Conservation (phyloP, 2,888 invertebrate genomes). For the Eudasyphora cyanicolor region DNA sequence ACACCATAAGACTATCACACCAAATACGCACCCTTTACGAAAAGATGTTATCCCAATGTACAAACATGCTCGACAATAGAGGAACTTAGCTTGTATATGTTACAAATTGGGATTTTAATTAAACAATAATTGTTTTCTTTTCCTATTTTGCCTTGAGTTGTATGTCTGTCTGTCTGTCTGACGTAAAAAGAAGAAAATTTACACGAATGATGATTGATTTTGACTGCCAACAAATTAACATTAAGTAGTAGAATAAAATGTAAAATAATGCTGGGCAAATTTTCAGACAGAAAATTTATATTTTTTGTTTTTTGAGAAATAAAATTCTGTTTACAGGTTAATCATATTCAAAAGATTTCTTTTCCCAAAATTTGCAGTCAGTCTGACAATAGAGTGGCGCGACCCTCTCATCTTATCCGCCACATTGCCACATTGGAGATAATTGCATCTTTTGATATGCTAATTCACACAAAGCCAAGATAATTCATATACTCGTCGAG, state of each 20-base stretch:
- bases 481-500: neutral
- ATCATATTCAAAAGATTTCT: neutral
- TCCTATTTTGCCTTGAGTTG: conserved; percentile 8
- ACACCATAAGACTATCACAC: no score
- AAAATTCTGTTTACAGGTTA: no score
- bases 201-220: conserved; percentile 24
- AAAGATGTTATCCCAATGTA: conserved; percentile 9
- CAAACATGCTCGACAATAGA: neutral
- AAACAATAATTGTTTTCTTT: conserved; percentile 36
- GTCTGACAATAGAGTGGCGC: neutral
- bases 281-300: neutral
- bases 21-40: neutral
- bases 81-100: conserved; percentile 26
- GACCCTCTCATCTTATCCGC: neutral
- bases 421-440: neutral
- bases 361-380: neutral
- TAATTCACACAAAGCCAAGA: neutral
- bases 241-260: no score
- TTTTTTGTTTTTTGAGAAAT: neutral
- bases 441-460: conserved; percentile 20
- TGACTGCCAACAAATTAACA: neutral
- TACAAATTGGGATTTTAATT: conserved; percentile 56
- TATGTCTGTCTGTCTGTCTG: neutral
- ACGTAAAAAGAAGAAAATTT: neutral
- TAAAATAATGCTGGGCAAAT: no score